Percentiles rank a stretch among this genome's conserved stretches.
phyloP scores from a whole-genome alignment of 2,888 invertebrate genomes.

The Nemotelus pantherinus region DNA sequence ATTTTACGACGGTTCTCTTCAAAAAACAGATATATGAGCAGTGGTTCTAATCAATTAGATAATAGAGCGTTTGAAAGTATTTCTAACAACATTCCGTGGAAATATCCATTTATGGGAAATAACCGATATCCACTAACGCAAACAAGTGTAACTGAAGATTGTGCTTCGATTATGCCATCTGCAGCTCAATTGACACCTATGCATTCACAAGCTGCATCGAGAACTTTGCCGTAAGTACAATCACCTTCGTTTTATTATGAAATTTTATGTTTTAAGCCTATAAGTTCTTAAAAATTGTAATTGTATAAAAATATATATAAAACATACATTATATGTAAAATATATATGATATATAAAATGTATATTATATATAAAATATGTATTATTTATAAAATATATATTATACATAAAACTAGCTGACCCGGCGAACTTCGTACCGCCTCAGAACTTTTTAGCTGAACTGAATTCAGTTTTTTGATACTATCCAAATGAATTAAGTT shows the following conservation, averaged over 20 bases:
- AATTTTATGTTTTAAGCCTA: no score
- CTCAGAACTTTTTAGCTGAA: no score
- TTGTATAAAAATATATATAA: no score
- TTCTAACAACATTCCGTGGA: slow-evolving; percentile 79
- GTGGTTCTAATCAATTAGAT: slow-evolving; percentile 68
- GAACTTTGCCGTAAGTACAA: slow-evolving; percentile 63
- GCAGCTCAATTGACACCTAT: slow-evolving; percentile 64
- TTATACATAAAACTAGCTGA: no score
- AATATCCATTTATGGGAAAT: slow-evolving; percentile 70
- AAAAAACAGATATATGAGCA: slow-evolving; percentile 69
- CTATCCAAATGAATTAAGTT: no score
- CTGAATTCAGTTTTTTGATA: no score
- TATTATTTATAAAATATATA: no score
- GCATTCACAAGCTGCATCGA: slow-evolving; percentile 62
- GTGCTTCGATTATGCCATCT: slow-evolving; percentile 70
- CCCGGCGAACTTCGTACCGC: no score
- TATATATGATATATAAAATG: no score
- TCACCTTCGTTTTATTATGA: neutral
- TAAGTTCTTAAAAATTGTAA: no score
- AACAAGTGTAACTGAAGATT: slow-evolving; percentile 70
- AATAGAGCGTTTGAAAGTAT: slow-evolving; percentile 76
- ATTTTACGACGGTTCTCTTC: slow-evolving; percentile 79
- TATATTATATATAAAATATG: no score
- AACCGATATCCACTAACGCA: slow-evolving; percentile 63
- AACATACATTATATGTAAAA: no score